Conservation (phyloP, 2,113 vertebrate species). For the Pluvianellus socialis region DNA sequence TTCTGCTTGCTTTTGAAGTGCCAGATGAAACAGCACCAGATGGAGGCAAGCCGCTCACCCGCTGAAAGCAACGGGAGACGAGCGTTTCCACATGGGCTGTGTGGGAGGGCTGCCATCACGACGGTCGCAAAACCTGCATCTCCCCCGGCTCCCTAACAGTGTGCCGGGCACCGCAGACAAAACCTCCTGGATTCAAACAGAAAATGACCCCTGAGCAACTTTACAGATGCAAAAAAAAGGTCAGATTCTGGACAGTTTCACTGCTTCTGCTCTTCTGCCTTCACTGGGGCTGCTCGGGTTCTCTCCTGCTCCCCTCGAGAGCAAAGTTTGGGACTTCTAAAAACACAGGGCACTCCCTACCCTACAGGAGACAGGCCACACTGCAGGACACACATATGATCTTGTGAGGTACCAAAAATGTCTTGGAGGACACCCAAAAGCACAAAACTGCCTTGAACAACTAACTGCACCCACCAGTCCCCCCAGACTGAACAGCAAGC, state of each 20-base stretch:
- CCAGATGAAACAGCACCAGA: constrained; percentile 19
- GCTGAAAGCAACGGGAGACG: not conserved
- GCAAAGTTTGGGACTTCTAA: not conserved
- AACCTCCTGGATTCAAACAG: not conserved
- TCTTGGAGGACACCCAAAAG: not conserved
- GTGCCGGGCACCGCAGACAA: fast-evolving
- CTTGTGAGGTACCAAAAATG: not conserved
- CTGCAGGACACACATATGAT: not conserved
- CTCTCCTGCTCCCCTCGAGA: not conserved
- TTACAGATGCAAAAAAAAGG: not conserved
- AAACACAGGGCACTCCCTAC: not conserved
- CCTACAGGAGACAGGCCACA: not conserved
- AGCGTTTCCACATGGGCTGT: not conserved
- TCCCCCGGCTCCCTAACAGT: fast-evolving
- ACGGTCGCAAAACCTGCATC: not conserved
- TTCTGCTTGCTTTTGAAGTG: constrained; percentile 21
- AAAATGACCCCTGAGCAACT: not conserved
- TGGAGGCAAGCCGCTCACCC: not conserved
- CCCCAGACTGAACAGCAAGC: not conserved
- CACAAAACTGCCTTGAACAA: not conserved
- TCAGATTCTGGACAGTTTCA: not conserved
- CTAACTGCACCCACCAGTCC: not conserved
- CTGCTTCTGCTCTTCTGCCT: not conserved
- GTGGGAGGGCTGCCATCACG: not conserved
- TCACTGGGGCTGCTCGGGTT: not conserved